phyloP scores from a whole-genome alignment of 2,113 vertebrate genomes.

The Catagonus wagneri region DNA sequence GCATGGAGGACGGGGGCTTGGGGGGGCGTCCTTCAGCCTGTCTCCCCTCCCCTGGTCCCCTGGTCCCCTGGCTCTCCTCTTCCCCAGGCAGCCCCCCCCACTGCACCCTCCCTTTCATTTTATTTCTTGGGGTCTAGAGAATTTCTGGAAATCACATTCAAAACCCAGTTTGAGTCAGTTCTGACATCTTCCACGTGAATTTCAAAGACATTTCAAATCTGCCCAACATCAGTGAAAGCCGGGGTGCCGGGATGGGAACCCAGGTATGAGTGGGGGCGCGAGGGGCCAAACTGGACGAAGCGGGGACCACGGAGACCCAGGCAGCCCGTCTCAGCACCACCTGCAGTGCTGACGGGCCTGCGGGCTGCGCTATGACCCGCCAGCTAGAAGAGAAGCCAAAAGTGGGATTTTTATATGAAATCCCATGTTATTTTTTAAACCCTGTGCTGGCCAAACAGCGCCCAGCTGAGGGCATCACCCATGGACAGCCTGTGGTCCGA shows the following conservation, averaged over 20 bases:
- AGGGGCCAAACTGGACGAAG: background rate
- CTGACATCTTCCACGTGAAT: background rate
- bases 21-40: too few relatives aligned
- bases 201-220: background rate
- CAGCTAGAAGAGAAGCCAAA: background rate
- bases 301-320: background rate
- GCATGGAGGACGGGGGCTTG: background rate
- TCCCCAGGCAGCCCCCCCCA: background rate
- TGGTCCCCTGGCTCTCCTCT: background rate
- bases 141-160: conserved; percentile 39
- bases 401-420: background rate
- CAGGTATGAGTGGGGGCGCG: background rate
- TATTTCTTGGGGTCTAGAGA: background rate
- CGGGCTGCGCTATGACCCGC: background rate
- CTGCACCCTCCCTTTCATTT: background rate
- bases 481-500: background rate
- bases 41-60: too few relatives aligned
- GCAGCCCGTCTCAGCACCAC: background rate
- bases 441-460: background rate
- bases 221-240: background rate
- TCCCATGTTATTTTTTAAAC: background rate
- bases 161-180: background rate
- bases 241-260: background rate
- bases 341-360: background rate
- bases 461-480: background rate